phyloP scores from a whole-genome alignment of 1,140 invertebrate species.

The Procambarus virginalis region DNA sequence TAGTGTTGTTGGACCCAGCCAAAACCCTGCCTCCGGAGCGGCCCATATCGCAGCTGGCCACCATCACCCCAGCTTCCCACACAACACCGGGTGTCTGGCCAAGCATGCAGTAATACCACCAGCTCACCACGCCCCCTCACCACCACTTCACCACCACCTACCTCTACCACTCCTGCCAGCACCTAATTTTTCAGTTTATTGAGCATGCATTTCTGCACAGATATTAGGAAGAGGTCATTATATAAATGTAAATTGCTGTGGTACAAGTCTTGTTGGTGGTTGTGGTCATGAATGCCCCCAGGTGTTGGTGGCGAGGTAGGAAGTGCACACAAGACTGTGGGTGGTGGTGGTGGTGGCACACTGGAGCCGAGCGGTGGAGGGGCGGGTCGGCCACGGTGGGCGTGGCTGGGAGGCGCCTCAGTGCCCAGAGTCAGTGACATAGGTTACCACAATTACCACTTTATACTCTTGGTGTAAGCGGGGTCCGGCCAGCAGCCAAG shows the following conservation, averaged over 20 bases:
- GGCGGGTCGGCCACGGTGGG: constrained; percentile 42
- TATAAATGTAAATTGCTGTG: constrained; percentile 6
- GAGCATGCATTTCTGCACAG: constrained; percentile 25
- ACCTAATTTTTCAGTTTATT: background rate
- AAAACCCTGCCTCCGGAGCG: constrained; percentile 19
- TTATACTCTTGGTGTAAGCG: constrained; percentile 34
- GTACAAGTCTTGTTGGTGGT: constrained; percentile 31
- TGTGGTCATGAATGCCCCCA: constrained; percentile 14
- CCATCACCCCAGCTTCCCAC: constrained; percentile 47
- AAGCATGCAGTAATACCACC: constrained; percentile 39
- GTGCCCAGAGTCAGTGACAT: constrained; percentile 17
- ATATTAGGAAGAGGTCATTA: constrained; percentile 18
- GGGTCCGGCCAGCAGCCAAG: constrained; percentile 48
- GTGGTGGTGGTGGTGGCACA: constrained; percentile 18
- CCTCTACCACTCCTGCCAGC: constrained; percentile 20
- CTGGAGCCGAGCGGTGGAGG: constrained; percentile 39
- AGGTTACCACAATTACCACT: constrained; percentile 16
- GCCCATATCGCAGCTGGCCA: constrained; percentile 36
- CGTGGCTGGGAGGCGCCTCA: constrained; percentile 44
- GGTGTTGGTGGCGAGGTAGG: constrained; percentile 39
- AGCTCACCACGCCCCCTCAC: constrained; percentile 29
- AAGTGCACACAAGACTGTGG: constrained; percentile 5
- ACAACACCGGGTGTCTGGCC: constrained; percentile 47
- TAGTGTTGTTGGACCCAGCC: constrained; percentile 54
- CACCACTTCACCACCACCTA: constrained; percentile 45